Base-by-base conservation (phyloP, 2,113 vertebrate genomes). In the Garra rufa region DNA sequence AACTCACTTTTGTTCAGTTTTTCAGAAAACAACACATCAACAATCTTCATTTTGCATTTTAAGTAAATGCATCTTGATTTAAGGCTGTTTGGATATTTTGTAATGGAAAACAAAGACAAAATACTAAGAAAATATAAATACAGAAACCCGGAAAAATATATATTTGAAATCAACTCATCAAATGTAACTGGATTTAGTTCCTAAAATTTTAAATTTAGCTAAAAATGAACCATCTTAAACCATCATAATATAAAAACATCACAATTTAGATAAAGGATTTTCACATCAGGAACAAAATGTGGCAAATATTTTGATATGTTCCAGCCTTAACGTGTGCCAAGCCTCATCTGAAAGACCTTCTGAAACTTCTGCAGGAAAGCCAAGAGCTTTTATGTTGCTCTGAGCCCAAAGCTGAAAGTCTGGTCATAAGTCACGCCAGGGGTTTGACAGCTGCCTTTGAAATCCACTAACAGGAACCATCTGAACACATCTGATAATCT, bases 401-500 rank as follows among this genome's bases (percentile, higher is more conserved):
- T 21, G 61, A 44, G 14, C 19, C 50, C 26, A 86, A 38, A 78
- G 24, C 52, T 67, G n/a, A 34, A 3, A 15, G 71, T 30, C 59
- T 71, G 41, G 11, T 69, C 50, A 41, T 43, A 79, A 55, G 41
- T 73, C 28, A 75, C 28, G 17, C 43, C 30, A 67, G 24, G 34
- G 15, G 10, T 57, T 14, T 61, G 34, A 77, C 41, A 21, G 65
- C 55, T 26, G 65, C 44, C 50, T 76, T 55, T 79, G 10, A 65
- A 67, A 38, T 71, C 9, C 52, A 79, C 63, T 65, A 78, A 83
- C 67, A n/a, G 38, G 44, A 79, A 48, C n/a, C 30, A 71, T 71
- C 61, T 50, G 38, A 79, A 41, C 1, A 14, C 15, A 46, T 73
- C 41, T 52, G 73, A 76, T 50, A 19, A 76, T 26, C 11, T 57